phyloP scores from a whole-genome alignment of 2,797 vertebrate genomes.

The Sebastes oblongus region DNA sequence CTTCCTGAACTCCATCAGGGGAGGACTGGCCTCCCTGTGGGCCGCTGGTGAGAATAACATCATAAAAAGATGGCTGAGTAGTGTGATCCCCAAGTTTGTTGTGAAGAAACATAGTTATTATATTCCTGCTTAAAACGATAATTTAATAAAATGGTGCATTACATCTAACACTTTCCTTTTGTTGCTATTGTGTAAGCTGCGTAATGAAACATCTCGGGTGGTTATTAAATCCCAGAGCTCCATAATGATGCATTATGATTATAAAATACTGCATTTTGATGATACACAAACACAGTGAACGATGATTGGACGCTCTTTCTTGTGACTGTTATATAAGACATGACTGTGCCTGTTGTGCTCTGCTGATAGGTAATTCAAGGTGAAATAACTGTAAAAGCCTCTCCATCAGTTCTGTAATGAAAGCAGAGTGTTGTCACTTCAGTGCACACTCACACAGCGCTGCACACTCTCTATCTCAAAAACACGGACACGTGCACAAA shows the following conservation, averaged over 20 bases:
- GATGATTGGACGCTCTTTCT: neutral
- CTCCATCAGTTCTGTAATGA: constrained; percentile 28
- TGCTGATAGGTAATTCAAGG: neutral
- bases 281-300: neutral
- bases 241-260: neutral
- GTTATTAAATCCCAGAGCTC: neutral
- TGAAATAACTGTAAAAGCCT: constrained; percentile 29
- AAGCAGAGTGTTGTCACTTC: constrained; percentile 9
- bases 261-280: neutral
- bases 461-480: neutral
- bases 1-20: constrained; percentile 2
- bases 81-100: neutral
- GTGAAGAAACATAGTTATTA: neutral
- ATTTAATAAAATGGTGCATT: neutral
- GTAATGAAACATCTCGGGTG: neutral
- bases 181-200: neutral
- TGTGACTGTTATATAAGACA: constrained; percentile 19
- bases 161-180: neutral
- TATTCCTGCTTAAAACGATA: neutral
- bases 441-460: neutral
- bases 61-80: neutral
- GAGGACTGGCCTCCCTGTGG: neutral
- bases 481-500: neutral
- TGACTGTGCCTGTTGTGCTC: constrained; percentile 7
- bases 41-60: neutral